Base-by-base conservation (phyloP, 1,140 invertebrate genomes). In the Chrysomallon squamiferum region DNA sequence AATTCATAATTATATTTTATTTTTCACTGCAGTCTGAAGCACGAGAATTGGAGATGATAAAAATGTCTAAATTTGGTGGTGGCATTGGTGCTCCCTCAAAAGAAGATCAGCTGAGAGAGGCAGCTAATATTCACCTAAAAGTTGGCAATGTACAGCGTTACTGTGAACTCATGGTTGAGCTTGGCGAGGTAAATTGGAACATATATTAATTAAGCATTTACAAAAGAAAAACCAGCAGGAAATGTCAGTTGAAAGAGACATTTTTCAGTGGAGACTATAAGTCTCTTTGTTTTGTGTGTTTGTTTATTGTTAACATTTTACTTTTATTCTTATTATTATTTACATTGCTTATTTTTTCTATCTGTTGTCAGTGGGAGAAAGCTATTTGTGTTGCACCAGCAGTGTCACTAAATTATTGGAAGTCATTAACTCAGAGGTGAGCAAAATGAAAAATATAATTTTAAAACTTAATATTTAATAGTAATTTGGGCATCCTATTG, bases 371-470 rank as follows among this genome's bases (percentile, higher is more conserved):
- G 80, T 88, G 87, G 87, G 79, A 86, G 58, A 83, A 82, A 52
- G 87, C 87, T 22, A 71, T 88, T 5, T 77, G 84, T 50, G 69
- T 87, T 20, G 85, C 87, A 18, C 86, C 87, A n/a, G 85, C 80
- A 33, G 86, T 87, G 0, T 87, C 87, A 5, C 49, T 85, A 29
- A 69, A 80, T 18, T 88, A 86, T 70, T 88, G 87, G 87, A 80
- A 79, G 27, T 72, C 81, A 58, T 75, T 87, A n/a, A 69, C 79
- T 27, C 50, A 78, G 61, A 84, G 84, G 85, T 87, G 71, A 67
- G 52, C 27, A 9, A n/a, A n/a, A n/a, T n/a, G n/a, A n/a, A n/a
- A n/a, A n/a, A n/a, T n/a, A n/a, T n/a, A n/a, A n/a, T n/a, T n/a
- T n/a, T n/a, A n/a, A n/a, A n/a, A n/a, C n/a, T n/a, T n/a, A n/a